Evolutionary conservation across 2,888 invertebrate genomes (phyloP).

Genomic region (Cabera pusaria): DNA sequence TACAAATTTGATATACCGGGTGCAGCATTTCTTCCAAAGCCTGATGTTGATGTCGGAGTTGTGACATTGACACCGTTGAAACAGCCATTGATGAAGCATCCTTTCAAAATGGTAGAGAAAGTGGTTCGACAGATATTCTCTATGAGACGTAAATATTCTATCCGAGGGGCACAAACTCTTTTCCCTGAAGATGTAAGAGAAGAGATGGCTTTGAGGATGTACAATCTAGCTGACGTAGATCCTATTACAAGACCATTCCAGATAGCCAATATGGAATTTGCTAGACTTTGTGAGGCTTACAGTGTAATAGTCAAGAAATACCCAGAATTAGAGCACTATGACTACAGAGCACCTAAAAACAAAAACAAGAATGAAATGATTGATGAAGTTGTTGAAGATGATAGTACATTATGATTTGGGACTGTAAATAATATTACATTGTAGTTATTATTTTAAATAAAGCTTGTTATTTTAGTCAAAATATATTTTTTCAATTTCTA

Average conservation of each 20-base stretch:
- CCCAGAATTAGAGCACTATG: constrained; percentile 86
- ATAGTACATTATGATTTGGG: constrained; percentile 29
- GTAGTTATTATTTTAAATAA: constrained; percentile 44
- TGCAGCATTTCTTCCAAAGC: constrained; percentile 95
- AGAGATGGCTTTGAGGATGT: constrained; percentile 86
- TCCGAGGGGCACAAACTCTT: constrained; percentile 87
- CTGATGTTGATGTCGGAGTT: constrained; percentile 98
- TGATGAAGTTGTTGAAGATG: constrained; percentile 30
- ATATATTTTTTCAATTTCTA: constrained; percentile 21
- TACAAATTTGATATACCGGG: constrained; percentile 95
- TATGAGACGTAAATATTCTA: constrained; percentile 93
- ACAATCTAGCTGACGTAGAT: constrained; percentile 88
- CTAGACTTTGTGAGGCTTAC: constrained; percentile 90
- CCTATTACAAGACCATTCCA: constrained; percentile 87
- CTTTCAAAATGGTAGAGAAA: constrained; percentile 95
- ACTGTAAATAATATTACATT: constrained; percentile 42
- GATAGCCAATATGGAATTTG: constrained; percentile 90
- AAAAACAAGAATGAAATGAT: constrained; percentile 32
- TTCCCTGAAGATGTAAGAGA: constrained; percentile 88
- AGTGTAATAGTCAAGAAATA: constrained; percentile 86
- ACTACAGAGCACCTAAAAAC: constrained; percentile 85
- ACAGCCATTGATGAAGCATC: constrained; percentile 88
- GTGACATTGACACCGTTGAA: constrained; percentile 93
- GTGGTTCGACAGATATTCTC: constrained; percentile 93
- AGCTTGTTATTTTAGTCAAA: constrained; percentile 28